Evolutionary conservation across 53 echinoderm and acorn worm genomes (phyloP).

Genomic region (Antedon mediterranea): DNA sequence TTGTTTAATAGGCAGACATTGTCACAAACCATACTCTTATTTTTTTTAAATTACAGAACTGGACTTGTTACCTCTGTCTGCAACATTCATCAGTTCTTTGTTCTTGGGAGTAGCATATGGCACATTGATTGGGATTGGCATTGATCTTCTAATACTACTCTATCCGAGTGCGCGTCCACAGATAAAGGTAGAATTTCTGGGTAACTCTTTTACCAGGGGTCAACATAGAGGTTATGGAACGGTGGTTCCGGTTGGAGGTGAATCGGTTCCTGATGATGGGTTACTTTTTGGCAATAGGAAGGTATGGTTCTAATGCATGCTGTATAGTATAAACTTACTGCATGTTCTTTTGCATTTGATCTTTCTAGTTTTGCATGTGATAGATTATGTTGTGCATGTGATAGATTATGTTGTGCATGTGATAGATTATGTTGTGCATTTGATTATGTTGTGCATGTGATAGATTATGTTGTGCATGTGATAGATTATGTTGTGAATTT

Average conservation of each 20-base stretch:
- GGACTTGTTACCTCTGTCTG: conserved; percentile 49
- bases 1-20: too few relatives aligned
- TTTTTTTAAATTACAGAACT: conserved; percentile 29
- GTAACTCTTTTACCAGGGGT: not conserved
- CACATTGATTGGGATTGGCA: conserved; percentile 17
- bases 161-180: conserved; percentile 28
- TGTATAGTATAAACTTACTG: not conserved
- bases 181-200: conserved; percentile 11
- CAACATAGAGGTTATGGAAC: not conserved
- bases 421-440: not conserved
- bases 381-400: not conserved
- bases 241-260: not conserved
- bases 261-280: not conserved
- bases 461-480: too few relatives aligned
- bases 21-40: too few relatives aligned
- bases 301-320: not conserved
- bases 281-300: not conserved
- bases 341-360: not conserved
- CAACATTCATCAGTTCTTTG: conserved; percentile 29
- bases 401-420: not conserved
- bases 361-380: not conserved
- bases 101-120: conserved; percentile 33
- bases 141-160: conserved; percentile 30
- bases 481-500: too few relatives aligned
- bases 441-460: too few relatives aligned